phyloP scores from a whole-genome alignment of 2,888 invertebrate genomes.

The Therioaphis trifolii region DNA sequence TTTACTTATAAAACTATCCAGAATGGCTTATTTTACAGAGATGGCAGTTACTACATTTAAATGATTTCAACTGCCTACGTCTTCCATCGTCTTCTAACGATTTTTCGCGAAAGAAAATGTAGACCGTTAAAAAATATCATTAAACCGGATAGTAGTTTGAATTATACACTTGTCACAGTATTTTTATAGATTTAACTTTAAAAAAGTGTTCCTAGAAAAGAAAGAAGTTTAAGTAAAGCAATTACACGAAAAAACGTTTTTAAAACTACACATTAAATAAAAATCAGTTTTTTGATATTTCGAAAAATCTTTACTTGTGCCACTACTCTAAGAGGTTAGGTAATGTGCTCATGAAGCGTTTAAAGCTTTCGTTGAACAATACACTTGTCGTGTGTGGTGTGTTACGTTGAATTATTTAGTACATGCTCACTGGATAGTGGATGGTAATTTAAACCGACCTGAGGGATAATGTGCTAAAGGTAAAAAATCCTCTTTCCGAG shows the following conservation, averaged over 20 bases:
- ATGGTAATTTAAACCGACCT: slow-evolving; percentile 33
- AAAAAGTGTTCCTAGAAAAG: no score
- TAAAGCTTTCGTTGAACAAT: slow-evolving; percentile 42
- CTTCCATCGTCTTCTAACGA: no score
- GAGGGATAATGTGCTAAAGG: slow-evolving; percentile 25
- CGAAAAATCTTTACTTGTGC: not conserved
- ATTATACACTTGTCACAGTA: no score
- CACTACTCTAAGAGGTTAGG: not conserved
- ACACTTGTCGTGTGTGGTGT: slow-evolving; percentile 16
- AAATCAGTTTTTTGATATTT: not conserved
- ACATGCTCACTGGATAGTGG: not conserved
- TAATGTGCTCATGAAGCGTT: slow-evolving; percentile 4
- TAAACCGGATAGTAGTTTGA: no score
- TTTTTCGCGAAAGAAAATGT: no score
- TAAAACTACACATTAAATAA: not conserved
- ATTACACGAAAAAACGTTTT: not conserved
- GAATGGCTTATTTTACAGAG: no score
- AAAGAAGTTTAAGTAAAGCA: not conserved
- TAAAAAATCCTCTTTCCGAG: not conserved
- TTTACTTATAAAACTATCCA: no score
- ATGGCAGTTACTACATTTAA: no score
- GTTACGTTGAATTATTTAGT: slow-evolving; percentile 40
- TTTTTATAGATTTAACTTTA: no score
- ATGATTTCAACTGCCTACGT: no score
- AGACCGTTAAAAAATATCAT: no score